Percentiles rank a stretch among this genome's conserved stretches.
Conservation (phyloP, 2,888 invertebrate genomes). For the Chrysodeixis includens region DNA sequence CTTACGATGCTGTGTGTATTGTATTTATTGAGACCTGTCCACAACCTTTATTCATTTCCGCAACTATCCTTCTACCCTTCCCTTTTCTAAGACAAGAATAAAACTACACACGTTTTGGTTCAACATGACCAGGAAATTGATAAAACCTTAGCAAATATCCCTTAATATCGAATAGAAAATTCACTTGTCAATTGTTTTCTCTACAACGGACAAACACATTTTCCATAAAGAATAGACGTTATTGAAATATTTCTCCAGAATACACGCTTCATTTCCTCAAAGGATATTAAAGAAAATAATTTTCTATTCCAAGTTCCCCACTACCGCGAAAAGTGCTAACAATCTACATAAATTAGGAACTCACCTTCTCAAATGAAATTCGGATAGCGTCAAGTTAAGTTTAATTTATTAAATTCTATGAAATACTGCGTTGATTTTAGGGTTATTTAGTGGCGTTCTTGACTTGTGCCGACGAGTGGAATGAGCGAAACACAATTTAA, state of each 20-base stretch:
- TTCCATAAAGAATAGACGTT: conserved; percentile 3
- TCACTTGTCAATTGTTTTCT: not conserved
- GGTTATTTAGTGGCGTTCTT: conserved; percentile 60
- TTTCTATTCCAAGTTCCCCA: conserved; percentile 75
- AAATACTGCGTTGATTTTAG: conserved; percentile 66
- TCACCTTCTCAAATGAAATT: conserved; percentile 74
- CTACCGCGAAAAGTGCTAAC: conserved; percentile 68
- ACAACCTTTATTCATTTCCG: not conserved
- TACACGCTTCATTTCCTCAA: conserved; percentile 71
- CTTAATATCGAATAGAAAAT: conserved; percentile 9
- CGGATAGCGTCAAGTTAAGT: conserved; percentile 72
- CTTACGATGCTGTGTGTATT: no score
- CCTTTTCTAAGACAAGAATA: no score
- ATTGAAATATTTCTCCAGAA: conserved; percentile 52
- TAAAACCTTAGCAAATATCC: not conserved
- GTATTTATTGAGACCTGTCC: not conserved
- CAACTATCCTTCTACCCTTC: not conserved
- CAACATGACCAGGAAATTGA: not conserved
- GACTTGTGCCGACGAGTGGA: conserved; percentile 23
- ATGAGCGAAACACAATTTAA: conserved; percentile 48
- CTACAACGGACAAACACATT: not conserved
- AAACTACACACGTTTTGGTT: not conserved
- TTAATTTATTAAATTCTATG: conserved; percentile 73
- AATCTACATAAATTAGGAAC: conserved; percentile 84
- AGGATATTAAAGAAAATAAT: conserved; percentile 79